Evolutionary conservation across 2,888 invertebrate species (phyloP), one percentile per base, ranked within the genome.

Genomic region (Entomobrya multifasciata): DNA sequence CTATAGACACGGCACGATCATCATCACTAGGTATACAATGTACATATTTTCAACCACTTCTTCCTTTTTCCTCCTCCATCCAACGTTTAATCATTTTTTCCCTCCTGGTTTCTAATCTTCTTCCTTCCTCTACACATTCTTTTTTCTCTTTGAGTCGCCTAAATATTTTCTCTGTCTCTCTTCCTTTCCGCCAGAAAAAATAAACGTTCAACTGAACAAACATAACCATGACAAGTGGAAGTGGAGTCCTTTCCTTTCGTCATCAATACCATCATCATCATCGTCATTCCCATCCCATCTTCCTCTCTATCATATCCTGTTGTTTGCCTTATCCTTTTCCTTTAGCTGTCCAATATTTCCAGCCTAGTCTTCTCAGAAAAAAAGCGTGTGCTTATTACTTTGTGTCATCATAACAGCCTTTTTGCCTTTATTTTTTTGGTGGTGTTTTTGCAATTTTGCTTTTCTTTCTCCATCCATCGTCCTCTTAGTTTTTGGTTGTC

Each of bases 11-110:
- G 72, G 13, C 72, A 72, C 30, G 72, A 27, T 67, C 41, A 41
- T 22, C 49, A 41, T 67, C 41, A 25, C 57, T 11, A 30, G 1
- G n/a, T 60, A 60, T 36, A 4, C 36, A 6, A 6, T 36, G 36
- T 36, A 8, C 36, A 36, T 36, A 36, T 36, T 36, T 36, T 6
- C 8, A 6, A 36, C 36, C 74, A 74, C 30, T 30, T 49, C 3
- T 70, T 10, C n/a, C 55, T 22, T 10, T 10, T n/a, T 67, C 30
- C 44, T 10, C 30, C 30, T 10, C 44, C 20, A 72, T 49, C 55
- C 65, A 70, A 4, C 62, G 65, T 86, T 86, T 86, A 86, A 86
- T 86, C 85, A 86, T 84, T 86, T 86, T 84, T 74, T 67, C 47
- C 65, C 77, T 78, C 70, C 30, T 52, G 79, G 5, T 80, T 55